Conservation (phyloP, 1,140 invertebrate species). For the Zophobas morio region DNA sequence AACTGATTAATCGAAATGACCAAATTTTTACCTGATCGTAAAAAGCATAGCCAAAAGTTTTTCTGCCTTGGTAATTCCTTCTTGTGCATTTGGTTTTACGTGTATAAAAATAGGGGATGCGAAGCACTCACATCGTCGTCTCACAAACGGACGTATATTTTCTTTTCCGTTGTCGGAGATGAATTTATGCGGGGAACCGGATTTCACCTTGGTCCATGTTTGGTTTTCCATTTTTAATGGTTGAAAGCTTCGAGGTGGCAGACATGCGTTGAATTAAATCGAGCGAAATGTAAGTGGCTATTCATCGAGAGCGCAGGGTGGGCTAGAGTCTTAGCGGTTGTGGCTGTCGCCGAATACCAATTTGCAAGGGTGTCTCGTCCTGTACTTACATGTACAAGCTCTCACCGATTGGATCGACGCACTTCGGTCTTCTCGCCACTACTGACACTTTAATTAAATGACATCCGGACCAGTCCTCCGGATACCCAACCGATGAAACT, state of each 20-base stretch:
- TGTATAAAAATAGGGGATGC: no score
- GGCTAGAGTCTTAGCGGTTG: slow-evolving; percentile 36
- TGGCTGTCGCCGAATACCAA: slow-evolving; percentile 23
- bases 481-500: slow-evolving; percentile 35
- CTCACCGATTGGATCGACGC: slow-evolving; percentile 43
- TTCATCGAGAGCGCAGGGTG: slow-evolving; percentile 13
- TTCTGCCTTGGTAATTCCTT: no score
- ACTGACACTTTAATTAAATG: slow-evolving; percentile 48
- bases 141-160: slow-evolving; percentile 1
- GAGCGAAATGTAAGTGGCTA: slow-evolving; percentile 38
- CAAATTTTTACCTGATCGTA: no score
- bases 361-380: slow-evolving; percentile 28
- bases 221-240: slow-evolving; percentile 37
- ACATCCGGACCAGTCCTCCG: slow-evolving; percentile 38
- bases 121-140: neutral
- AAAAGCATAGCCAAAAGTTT: no score
- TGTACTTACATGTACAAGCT: slow-evolving; percentile 27
- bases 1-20: no score
- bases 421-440: slow-evolving; percentile 43
- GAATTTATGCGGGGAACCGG: neutral
- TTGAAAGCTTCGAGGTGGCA: slow-evolving; percentile 23
- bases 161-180: neutral
- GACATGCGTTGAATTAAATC: slow-evolving; percentile 40
- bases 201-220: slow-evolving; percentile 14
- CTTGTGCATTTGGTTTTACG: no score